A percentile compares a stretch with the other conserved stretches of the same genome.
phyloP scores from a whole-genome alignment of 2,113 vertebrate genomes.

The Caranx melampygus region DNA sequence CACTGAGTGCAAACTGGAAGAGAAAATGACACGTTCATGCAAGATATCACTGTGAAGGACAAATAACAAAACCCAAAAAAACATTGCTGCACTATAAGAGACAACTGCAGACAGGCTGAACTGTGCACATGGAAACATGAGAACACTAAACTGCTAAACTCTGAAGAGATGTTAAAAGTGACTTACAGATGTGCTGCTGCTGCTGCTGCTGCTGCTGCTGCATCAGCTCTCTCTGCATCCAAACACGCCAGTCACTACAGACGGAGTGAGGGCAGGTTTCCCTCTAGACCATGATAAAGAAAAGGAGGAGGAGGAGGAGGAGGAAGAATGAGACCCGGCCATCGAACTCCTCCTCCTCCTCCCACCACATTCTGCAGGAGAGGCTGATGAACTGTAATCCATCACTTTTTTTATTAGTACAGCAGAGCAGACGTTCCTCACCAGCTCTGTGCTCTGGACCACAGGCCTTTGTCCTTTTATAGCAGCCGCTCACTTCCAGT shows the following conservation, averaged over 20 bases:
- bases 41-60: too few species aligned
- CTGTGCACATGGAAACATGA: too few species aligned
- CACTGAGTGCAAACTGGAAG: too few species aligned
- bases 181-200: conserved; percentile 47
- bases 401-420: background rate
- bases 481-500: too few species aligned
- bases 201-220: background rate
- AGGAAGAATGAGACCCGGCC: background rate
- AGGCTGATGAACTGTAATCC: background rate
- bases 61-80: too few species aligned
- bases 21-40: too few species aligned
- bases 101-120: background rate
- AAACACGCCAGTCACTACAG: background rate
- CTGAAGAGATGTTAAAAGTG: fast-evolving
- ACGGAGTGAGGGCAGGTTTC: background rate
- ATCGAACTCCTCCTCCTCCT: background rate
- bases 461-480: too few species aligned
- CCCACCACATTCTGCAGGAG: background rate
- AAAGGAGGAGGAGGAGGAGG: background rate
- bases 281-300: background rate
- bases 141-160: too few species aligned
- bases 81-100: background rate
- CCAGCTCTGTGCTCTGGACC: too few species aligned
- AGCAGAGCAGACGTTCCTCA: too few species aligned
- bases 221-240: background rate